A percentile compares a stretch with the other conserved stretches of the same genome.
These are phyloP conservation scores for Meghimatium bilineatum DNA, from an alignment of 2,888 invertebrate species.

Conservation along the genomic window DNA sequence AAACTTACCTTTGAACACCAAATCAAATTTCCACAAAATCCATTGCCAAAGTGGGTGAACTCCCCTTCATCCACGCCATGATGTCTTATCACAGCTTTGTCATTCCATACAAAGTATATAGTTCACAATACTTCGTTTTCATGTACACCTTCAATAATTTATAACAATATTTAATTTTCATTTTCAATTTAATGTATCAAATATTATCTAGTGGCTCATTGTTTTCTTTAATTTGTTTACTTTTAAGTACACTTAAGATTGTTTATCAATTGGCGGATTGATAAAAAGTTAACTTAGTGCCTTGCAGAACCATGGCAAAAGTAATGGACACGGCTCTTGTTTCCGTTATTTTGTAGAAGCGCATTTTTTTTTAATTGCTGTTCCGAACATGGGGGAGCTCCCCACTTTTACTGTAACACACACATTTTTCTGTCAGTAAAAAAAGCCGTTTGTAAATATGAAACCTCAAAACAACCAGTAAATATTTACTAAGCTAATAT, in stretches of 20 bases:
- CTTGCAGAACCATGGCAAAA: constrained; percentile 46
- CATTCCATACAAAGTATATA: constrained; percentile 31
- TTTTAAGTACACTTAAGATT: constrained; percentile 11
- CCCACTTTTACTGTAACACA: constrained; percentile 19
- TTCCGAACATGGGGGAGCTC: constrained; percentile 37
- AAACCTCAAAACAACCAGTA: no score
- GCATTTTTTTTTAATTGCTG: constrained; percentile 26
- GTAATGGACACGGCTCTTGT: constrained; percentile 43
- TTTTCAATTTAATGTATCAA: no score
- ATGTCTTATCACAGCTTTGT: constrained; percentile 40
- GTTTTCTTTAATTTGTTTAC: not conserved
- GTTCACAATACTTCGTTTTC: constrained; percentile 7
- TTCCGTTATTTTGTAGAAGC: constrained; percentile 34
- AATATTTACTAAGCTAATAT: no score
- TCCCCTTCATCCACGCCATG: constrained; percentile 57
- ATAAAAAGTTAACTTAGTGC: constrained; percentile 45
- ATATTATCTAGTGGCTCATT: not conserved
- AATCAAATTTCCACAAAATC: constrained; percentile 39
- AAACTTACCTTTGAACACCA: constrained; percentile 39
- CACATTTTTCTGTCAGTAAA: not conserved
- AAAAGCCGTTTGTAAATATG: no score
- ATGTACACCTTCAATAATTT: not conserved
- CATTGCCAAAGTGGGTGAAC: constrained; percentile 54
- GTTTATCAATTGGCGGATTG: constrained; percentile 47
- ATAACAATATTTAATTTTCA: not conserved